Evolutionary conservation across 1,140 invertebrate genomes (phyloP), one percentile per base, ranked within the genome.

Genomic region (Plodia interpunctella): DNA sequence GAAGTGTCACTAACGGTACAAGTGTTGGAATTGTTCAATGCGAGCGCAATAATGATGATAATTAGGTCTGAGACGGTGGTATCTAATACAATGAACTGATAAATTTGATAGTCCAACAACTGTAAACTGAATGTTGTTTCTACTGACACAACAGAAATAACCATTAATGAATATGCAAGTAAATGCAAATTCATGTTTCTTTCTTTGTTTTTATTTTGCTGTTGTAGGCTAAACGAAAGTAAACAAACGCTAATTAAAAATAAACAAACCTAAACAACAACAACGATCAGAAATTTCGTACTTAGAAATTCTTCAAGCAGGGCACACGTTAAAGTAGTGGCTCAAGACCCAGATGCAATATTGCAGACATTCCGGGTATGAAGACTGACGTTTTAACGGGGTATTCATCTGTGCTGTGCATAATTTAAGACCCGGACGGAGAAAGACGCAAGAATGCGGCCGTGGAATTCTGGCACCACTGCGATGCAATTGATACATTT

Each of bases 381-480:
- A 13, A 35, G 32, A 10, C 8, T 11, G 32, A 35, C 49, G n/a
- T 50, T 8, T 53, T 25, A 5, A 53, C 20, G 52, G 15, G 21
- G 21, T 25, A 32, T 30, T 32, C 21, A 32, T 54, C 15, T 44
- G 38, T 44, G 10, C 13, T 44, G 13, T 44, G 1, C 1, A 2
- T 44, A 35, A 53, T 49, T 56, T 59, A 20, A 55, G 57, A 59
- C 49, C 50, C 57, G 59, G 62, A 66, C 57, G 59, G 62, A 66
- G 71, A 74, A 74, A 76, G 72, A 74, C 65, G 66, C 51, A 35
- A 38, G 49, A 72, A 72, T 65, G 66, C 66, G 70, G 70, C 61
- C 66, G 60, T 62, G 60, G 67, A 63, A 63, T 63, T 56, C 55
- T 13, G 15, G 57, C 59, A 62, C 61, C 53, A 63, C 28, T 55